Evolutionary conservation across 2,797 vertebrate genomes (phyloP).

Genomic region (Crossoptilon crossoptilon): DNA sequence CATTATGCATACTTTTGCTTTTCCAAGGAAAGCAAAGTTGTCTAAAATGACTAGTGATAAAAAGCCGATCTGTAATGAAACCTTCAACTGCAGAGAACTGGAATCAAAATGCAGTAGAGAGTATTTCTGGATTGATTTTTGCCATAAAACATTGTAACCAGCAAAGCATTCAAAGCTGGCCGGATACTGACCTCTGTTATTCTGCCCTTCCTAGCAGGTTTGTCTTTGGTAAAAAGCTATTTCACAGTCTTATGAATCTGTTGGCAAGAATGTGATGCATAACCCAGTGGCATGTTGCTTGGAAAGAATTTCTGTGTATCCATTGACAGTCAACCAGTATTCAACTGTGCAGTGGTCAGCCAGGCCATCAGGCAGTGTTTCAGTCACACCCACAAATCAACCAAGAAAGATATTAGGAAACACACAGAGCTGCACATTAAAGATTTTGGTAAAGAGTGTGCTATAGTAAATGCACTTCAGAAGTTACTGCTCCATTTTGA

Average conservation of each 20-base stretch:
- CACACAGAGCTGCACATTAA: neutral
- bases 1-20: neutral
- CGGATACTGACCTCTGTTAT: slow-evolving; percentile 54
- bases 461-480: slow-evolving; percentile 12
- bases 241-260: slow-evolving; percentile 60
- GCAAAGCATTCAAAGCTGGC: slow-evolving; percentile 48
- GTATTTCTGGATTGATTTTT: slow-evolving; percentile 70
- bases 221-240: slow-evolving; percentile 64
- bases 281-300: slow-evolving; percentile 18
- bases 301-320: slow-evolving; percentile 29
- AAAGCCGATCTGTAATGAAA: slow-evolving; percentile 35
- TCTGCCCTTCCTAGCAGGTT: slow-evolving; percentile 54
- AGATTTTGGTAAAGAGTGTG: slow-evolving; percentile 1
- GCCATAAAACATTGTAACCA: slow-evolving; percentile 39
- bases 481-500: neutral
- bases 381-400: neutral
- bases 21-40: slow-evolving; percentile 32
- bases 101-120: slow-evolving; percentile 36
- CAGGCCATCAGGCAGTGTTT: slow-evolving; percentile 16
- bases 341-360: neutral
- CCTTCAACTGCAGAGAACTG: slow-evolving; percentile 9
- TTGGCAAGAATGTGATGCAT: slow-evolving; percentile 41
- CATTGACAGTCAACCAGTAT: slow-evolving; percentile 27
- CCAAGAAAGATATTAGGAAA: slow-evolving; percentile 15
- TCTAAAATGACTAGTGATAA: slow-evolving; percentile 42